phyloP scores from a whole-genome alignment of 2,113 vertebrate species.

The Gallinago undulata region DNA sequence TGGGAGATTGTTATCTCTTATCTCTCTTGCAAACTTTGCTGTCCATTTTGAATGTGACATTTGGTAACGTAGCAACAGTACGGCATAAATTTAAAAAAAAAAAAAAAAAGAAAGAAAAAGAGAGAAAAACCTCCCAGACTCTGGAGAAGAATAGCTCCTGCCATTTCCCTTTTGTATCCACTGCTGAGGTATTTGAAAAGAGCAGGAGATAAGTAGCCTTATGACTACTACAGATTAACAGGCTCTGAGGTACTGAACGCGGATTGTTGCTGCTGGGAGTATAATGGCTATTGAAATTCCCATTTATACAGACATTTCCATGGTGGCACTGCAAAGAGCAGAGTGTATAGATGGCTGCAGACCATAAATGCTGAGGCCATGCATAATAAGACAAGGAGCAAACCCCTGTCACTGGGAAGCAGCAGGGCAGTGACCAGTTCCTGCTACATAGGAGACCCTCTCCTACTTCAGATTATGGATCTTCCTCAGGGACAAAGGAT shows the following conservation, averaged over 20 bases:
- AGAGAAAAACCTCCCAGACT: not conserved
- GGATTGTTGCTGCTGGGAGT: constrained; percentile 30
- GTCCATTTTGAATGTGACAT: constrained; percentile 37
- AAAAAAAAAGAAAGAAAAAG: not conserved
- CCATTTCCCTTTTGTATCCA: constrained; percentile 53
- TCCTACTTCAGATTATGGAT: not conserved
- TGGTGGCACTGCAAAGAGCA: constrained; percentile 27
- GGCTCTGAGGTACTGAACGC: not conserved
- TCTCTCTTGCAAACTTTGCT: constrained; percentile 37
- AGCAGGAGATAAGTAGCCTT: constrained; percentile 68
- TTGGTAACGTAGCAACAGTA: constrained; percentile 22
- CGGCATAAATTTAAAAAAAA: not conserved
- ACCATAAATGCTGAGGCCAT: not conserved
- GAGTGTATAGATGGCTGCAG: not conserved
- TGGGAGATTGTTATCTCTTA: not conserved
- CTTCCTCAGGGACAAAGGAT: not conserved
- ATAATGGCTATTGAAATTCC: constrained; percentile 62
- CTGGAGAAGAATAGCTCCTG: constrained; percentile 45
- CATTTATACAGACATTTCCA: constrained; percentile 47
- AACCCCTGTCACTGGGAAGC: not conserved
- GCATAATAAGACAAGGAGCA: constrained; percentile 5
- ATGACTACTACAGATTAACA: constrained; percentile 61
- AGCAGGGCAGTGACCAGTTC: not conserved
- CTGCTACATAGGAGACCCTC: not conserved
- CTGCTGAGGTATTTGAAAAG: constrained; percentile 59